These are phyloP conservation scores for Syngnathus scovelli DNA, from an alignment of 2,113 vertebrate species.

Conservation along the genomic window DNA sequence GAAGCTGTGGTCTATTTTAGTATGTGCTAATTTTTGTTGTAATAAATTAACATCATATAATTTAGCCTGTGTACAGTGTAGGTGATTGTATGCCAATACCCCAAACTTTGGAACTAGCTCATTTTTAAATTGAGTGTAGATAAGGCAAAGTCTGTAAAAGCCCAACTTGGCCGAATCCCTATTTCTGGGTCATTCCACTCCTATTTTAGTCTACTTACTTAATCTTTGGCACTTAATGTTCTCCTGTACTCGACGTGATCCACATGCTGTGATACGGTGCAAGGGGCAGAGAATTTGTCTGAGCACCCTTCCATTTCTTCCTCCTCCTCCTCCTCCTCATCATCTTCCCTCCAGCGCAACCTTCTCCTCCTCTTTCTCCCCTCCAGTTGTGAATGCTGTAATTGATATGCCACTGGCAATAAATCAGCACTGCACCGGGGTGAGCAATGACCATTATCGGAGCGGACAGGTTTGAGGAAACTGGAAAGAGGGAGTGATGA, in stretches of 20 bases:
- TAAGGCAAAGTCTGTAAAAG: not conserved
- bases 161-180: not conserved
- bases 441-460: slow-evolving; percentile 53
- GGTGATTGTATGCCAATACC: not conserved
- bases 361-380: slow-evolving; percentile 38
- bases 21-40: not conserved
- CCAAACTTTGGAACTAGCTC: not conserved
- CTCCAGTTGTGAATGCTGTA: slow-evolving; percentile 52
- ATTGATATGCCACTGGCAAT: slow-evolving; percentile 73
- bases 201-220: not conserved
- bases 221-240: not conserved
- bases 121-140: not conserved
- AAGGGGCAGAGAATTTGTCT: slow-evolving; percentile 33
- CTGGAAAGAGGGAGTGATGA: slow-evolving; percentile 32
- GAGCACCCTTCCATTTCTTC: slow-evolving; percentile 23
- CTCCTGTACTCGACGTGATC: not conserved
- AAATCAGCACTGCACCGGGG: slow-evolving; percentile 56
- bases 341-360: slow-evolving; percentile 33
- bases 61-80: not conserved
- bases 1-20: not conserved
- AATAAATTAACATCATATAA: not conserved
- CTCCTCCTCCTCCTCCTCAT: slow-evolving; percentile 27
- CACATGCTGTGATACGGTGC: slow-evolving; percentile 29
- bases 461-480: slow-evolving; percentile 53
- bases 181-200: not conserved